A percentile compares a stretch with the other conserved stretches of the same genome.
phyloP scores from a whole-genome alignment of 2,888 invertebrate genomes.

The Hartigia nigra region DNA sequence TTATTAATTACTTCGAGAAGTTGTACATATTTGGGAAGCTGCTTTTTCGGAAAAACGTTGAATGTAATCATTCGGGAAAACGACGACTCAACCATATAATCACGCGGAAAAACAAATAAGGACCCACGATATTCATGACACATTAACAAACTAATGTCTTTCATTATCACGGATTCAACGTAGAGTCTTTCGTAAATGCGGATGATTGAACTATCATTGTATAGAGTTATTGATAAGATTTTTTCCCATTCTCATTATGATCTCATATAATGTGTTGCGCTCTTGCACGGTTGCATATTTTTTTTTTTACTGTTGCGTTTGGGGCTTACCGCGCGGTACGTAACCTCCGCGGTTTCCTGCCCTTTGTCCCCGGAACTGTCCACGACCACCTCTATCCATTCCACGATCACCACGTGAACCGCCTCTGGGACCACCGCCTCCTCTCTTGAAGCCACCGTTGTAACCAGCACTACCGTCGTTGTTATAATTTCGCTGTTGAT shows the following conservation, averaged over 20 bases:
- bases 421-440: conserved; percentile 46
- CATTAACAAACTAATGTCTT: neutral
- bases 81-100: no score
- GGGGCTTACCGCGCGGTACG: conserved; percentile 55
- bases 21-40: no score
- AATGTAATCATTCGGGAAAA: no score
- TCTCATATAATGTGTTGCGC: conserved; percentile 30
- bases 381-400: conserved; percentile 51
- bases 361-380: conserved; percentile 59
- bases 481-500: conserved; percentile 61
- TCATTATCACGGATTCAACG: conserved; percentile 23
- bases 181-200: conserved; percentile 45
- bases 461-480: conserved; percentile 50
- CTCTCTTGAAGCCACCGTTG: conserved; percentile 57
- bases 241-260: conserved; percentile 23
- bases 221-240: conserved; percentile 37
- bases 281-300: conserved; percentile 8
- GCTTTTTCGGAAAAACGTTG: no score
- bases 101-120: no score
- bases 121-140: no score
- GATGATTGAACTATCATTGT: conserved; percentile 42
- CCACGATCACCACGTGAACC: conserved; percentile 52
- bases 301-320: conserved; percentile 54
- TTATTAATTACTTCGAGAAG: no score
- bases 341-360: conserved; percentile 64